These are phyloP conservation scores for Lysiphlebus fabarum DNA, from an alignment of 1,140 invertebrate species.

Conservation along the genomic window DNA sequence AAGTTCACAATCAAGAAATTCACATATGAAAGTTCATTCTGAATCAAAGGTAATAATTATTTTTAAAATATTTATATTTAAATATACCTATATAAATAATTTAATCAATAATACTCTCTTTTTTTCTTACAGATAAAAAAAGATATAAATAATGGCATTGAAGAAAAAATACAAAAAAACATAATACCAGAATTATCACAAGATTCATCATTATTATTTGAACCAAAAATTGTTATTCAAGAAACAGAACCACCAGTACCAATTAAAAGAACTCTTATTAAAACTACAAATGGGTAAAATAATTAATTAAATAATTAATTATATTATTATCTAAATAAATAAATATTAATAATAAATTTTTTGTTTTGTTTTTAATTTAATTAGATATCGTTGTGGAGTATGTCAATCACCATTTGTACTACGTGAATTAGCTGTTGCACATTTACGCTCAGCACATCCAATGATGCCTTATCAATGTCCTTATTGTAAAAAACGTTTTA, in stretches of 20 bases:
- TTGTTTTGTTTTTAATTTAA: constrained; percentile 12
- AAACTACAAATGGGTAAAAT: constrained; percentile 36
- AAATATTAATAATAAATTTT: constrained; percentile 13
- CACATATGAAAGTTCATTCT: constrained; percentile 37
- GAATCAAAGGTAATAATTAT: constrained; percentile 23
- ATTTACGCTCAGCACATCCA: constrained; percentile 45
- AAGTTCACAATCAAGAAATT: constrained; percentile 37
- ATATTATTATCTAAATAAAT: constrained; percentile 1
- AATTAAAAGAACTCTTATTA: constrained; percentile 42
- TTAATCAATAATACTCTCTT: constrained; percentile 13
- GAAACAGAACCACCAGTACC: constrained; percentile 32
- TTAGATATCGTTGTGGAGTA: constrained; percentile 43
- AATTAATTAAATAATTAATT: constrained; percentile 14
- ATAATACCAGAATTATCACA: constrained; percentile 33
- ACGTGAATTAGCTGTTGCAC: constrained; percentile 42
- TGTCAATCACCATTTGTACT: constrained; percentile 44
- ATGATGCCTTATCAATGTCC: constrained; percentile 45
- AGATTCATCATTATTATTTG: constrained; percentile 30
- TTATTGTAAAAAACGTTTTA: constrained; percentile 45
- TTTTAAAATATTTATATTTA: background rate
- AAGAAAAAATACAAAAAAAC: constrained; percentile 34
- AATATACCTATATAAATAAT: background rate
- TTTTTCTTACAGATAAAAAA: constrained; percentile 22
- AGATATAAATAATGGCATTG: constrained; percentile 22
- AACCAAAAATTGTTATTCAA: constrained; percentile 36